Evolutionary conservation across 2,888 invertebrate species (phyloP), one percentile per base, ranked within the genome.

Genomic region (Hydrotaea cyrtoneurina): DNA sequence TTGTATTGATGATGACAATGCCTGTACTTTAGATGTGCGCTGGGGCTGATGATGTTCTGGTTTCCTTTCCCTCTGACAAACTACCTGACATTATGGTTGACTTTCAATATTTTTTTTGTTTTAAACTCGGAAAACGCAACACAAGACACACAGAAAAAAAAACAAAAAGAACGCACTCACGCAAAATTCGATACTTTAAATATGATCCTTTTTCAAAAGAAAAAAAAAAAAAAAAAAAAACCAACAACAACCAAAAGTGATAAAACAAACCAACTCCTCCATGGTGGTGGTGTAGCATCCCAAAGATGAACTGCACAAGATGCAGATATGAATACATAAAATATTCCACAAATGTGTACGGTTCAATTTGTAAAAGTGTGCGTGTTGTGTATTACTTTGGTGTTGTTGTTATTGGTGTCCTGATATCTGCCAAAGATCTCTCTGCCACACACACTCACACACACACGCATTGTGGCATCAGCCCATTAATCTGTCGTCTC

Each of bases 401-500:
- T 10, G n/a, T 17, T 50, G 31, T 39, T 66, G 64, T 78, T 64
- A 46, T 53, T 82, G 75, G 31, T 57, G 57, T 31, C 7, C 43
- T 55, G 50, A 55, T 78, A 82, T 82, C 82, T 78, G 31, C 31
- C 31, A 31, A 72, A 64, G 73, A 82, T 82, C 72, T 72, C 46
- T 39, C 11, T 36, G 3, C 8, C 36, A 5, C 36, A 5, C 4
- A n/a, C n/a, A n/a, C n/a, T n/a, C n/a, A n/a, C n/a, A n/a, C n/a
- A n/a, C n/a, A n/a, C n/a, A n/a, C 39, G 8, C 7, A 13, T 39
- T 39, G 39, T 31, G 73, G 73, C 80, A 55, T 55, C 66, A 81
- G 78, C 73, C 82, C 84, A 86, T 86, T 86, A 86, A 86, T 86
- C 83, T 86, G 86, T 86, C 82, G 80, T 84, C 79, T 74, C 78